A percentile compares a stretch with the other conserved stretches of the same genome.
phyloP scores from a whole-genome alignment of 2,113 vertebrate genomes.

The Miniopterus natalensis region DNA sequence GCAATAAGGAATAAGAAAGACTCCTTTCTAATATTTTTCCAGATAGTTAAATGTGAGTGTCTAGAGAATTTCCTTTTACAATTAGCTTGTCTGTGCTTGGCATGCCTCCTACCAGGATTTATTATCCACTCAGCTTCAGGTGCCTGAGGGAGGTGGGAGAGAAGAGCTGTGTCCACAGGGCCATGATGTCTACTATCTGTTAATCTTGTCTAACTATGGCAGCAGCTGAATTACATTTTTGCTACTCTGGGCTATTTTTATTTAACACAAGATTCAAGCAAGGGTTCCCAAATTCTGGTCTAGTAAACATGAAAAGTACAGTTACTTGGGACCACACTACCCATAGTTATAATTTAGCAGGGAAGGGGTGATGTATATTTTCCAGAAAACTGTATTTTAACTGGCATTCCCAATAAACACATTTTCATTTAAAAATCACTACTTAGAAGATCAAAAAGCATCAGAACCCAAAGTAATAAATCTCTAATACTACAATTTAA shows the following conservation, averaged over 20 bases:
- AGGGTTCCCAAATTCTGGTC: background rate
- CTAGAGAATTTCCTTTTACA: constrained; percentile 53
- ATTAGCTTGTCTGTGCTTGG: constrained; percentile 9
- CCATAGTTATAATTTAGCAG: background rate
- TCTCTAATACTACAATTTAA: constrained; percentile 46
- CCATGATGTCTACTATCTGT: constrained; percentile 42
- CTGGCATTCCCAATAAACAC: constrained; percentile 4
- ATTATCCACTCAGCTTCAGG: background rate
- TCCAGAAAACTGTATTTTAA: constrained; percentile 54
- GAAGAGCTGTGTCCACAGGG: background rate
- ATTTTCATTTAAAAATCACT: background rate
- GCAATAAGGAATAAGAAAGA: constrained; percentile 49
- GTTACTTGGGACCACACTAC: background rate
- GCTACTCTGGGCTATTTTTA: constrained; percentile 47
- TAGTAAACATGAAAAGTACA: constrained; percentile 11
- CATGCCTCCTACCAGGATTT: constrained; percentile 30
- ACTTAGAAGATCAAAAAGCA: constrained; percentile 39
- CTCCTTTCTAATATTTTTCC: constrained; percentile 61
- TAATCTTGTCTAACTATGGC: constrained; percentile 17
- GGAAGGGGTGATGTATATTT: background rate
- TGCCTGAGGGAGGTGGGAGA: background rate
- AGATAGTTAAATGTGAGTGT: constrained; percentile 56
- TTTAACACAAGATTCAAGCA: constrained; percentile 18
- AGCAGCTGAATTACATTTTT: constrained; percentile 32
- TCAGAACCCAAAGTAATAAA: constrained; percentile 51